Evolutionary conservation across 1,140 invertebrate species (phyloP).

Genomic region (Drosophila tropicalis): DNA sequence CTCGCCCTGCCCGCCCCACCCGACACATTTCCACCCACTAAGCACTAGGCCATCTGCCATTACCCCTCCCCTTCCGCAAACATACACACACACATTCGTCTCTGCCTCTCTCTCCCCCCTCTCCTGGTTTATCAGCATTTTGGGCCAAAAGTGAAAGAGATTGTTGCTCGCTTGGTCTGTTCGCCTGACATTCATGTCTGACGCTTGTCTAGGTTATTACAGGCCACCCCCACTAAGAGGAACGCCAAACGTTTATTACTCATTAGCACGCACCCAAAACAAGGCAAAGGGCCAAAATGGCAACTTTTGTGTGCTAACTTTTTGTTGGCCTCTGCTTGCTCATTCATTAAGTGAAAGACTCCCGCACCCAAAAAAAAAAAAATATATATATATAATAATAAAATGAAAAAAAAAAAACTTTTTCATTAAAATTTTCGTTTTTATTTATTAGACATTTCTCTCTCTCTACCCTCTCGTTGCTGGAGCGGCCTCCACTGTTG

Average conservation of each 20-base stretch:
- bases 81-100: not conserved
- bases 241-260: slow-evolving; percentile 69
- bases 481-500: slow-evolving; percentile 9
- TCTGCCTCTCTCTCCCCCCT: not conserved
- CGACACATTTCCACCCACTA: slow-evolving; percentile 9
- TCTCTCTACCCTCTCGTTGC: slow-evolving; percentile 30
- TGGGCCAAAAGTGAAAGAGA: slow-evolving; percentile 24
- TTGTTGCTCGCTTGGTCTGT: slow-evolving; percentile 56
- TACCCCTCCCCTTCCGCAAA: not conserved
- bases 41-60: slow-evolving; percentile 5
- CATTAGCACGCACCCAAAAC: slow-evolving; percentile 74
- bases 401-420: slow-evolving; percentile 44
- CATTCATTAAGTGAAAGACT: slow-evolving; percentile 68
- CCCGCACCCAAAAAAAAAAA: slow-evolving; percentile 26
- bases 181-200: slow-evolving; percentile 68
- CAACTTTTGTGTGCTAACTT: slow-evolving; percentile 63
- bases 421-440: slow-evolving; percentile 78
- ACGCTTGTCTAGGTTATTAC: slow-evolving; percentile 51
- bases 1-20: not conserved
- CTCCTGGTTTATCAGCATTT: not conserved
- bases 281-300: not conserved
- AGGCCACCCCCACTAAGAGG: slow-evolving; percentile 23
- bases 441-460: slow-evolving; percentile 69
- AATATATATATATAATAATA: too few species aligned
- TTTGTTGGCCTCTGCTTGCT: slow-evolving; percentile 31